Base-by-base conservation (phyloP, 1,140 invertebrate species). In the Ptiloglossa arizonensis region DNA sequence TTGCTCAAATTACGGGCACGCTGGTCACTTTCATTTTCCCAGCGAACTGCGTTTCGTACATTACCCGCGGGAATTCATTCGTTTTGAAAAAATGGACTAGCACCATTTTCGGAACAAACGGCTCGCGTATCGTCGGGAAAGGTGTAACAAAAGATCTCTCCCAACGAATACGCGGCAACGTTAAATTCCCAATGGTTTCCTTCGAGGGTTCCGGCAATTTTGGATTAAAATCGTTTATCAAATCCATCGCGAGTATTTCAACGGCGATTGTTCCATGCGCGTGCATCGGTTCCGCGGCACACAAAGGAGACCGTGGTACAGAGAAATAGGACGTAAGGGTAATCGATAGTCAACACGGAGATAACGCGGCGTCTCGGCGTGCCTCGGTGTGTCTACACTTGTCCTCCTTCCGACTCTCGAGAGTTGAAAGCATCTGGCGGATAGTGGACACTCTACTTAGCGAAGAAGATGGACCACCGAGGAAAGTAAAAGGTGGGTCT, bases 391-490 rank as follows among this genome's bases (percentile, higher is more conserved):
- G 60, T 73, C 60, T 73, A 73, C 69, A 64, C 69, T 84, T 72
- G 80, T 72, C 82, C 82, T 74, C 74, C 60, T 84, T 74, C 70
- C 63, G 63, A 46, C 71, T 84, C 83, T 83, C 81, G 54, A 64
- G 52, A 27, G 70, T 79, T 84, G 82, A 84, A 84, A 84, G 81
- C 81, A 83, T 66, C 83, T 83, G 70, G 80, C 77, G 72, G 81
- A 86, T 87, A 89, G 87, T 87, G 87, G 87, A 89, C 86, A 86
- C 81, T 88, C 80, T 82, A 87, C 85, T 89, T 87, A 88, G 72
- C 59, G 56, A 48, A 81, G 67, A 71, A 70, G 74, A 77, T 71
- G 74, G 74, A 77, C 74, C 57, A 68, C 38, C 68, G 46, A 27
- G 46, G 54, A 44, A 59, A 57, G 79, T 38, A 59, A 52, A 78